phyloP scores from a whole-genome alignment of 53 echinoderm and acorn worm species.

The Paelopatides confundens region DNA sequence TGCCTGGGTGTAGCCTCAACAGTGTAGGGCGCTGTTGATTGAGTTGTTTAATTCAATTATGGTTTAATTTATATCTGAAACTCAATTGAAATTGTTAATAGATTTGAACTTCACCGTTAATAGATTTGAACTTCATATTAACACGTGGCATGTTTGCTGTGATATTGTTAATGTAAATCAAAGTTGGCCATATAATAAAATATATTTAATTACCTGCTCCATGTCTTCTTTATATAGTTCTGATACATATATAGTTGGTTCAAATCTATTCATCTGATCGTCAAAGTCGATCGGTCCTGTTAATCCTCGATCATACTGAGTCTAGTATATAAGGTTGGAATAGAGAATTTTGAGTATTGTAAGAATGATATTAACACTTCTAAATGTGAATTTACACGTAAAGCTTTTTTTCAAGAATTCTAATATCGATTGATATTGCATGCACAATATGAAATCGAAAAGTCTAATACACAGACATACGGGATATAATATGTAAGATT shows the following conservation, averaged over 20 bases:
- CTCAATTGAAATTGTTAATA: no score
- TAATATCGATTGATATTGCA: no score
- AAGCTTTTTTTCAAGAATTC: no score
- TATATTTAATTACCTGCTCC: slow-evolving; percentile 28
- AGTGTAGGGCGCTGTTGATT: no score
- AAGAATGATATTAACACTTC: not conserved
- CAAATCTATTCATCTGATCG: slow-evolving; percentile 49
- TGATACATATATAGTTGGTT: slow-evolving; percentile 69
- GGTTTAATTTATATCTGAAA: no score
- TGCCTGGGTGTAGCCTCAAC: no score
- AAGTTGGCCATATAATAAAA: not conserved
- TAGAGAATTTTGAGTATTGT: not conserved
- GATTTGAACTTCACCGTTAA: no score
- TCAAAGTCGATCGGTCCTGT: slow-evolving; percentile 78
- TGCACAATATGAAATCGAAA: no score
- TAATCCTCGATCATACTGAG: slow-evolving; percentile 62
- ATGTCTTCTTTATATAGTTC: slow-evolving; percentile 64
- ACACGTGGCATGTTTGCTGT: not conserved
- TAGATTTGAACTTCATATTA: not conserved
- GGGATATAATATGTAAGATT: no score
- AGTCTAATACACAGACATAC: no score
- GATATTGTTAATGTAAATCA: not conserved
- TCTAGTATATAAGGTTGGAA: slow-evolving; percentile 12
- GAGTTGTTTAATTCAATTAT: no score
- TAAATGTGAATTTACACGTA: no score